These are phyloP conservation scores for Dicycla oo DNA, from an alignment of 2,888 invertebrate species.

Conservation along the genomic window DNA sequence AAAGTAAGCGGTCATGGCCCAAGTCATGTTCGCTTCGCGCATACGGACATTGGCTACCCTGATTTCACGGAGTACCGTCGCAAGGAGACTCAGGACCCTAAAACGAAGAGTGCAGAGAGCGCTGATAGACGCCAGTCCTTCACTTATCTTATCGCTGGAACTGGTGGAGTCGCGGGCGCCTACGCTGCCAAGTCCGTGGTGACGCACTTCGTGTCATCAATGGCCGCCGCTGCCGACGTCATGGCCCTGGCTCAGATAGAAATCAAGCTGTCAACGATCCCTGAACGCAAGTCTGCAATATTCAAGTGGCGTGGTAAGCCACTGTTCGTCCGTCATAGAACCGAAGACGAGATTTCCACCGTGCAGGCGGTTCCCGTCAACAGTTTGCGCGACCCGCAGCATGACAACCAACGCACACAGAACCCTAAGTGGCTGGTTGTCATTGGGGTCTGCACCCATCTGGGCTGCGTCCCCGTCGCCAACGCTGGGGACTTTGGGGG, in stretches of 20 bases:
- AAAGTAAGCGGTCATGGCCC: conserved; percentile 90
- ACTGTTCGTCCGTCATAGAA: no score
- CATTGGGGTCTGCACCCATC: conserved; percentile 99
- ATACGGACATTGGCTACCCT: conserved; percentile 97
- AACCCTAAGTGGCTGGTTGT: no score
- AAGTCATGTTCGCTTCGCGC: conserved; percentile 94
- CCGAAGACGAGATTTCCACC: no score
- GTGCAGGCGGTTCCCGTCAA: no score
- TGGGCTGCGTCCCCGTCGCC: conserved; percentile 99
- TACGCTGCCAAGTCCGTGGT: conserved; percentile 97
- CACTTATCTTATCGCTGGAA: conserved; percentile 96
- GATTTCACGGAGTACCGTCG: conserved; percentile 96
- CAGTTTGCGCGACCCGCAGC: no score
- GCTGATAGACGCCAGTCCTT: conserved; percentile 93
- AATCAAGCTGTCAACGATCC: no score
- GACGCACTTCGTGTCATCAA: conserved; percentile 94
- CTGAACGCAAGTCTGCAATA: no score
- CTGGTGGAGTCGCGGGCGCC: conserved; percentile 93
- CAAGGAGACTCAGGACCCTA: conserved; percentile 92
- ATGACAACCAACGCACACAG: no score
- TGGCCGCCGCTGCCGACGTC: no score
- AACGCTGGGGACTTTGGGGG: conserved; percentile 98
- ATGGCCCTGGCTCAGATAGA: no score
- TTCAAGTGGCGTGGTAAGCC: no score
- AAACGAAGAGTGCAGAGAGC: conserved; percentile 88